Base-by-base conservation (phyloP, 2,888 invertebrate species). In the Lasioglossum malachurum region DNA sequence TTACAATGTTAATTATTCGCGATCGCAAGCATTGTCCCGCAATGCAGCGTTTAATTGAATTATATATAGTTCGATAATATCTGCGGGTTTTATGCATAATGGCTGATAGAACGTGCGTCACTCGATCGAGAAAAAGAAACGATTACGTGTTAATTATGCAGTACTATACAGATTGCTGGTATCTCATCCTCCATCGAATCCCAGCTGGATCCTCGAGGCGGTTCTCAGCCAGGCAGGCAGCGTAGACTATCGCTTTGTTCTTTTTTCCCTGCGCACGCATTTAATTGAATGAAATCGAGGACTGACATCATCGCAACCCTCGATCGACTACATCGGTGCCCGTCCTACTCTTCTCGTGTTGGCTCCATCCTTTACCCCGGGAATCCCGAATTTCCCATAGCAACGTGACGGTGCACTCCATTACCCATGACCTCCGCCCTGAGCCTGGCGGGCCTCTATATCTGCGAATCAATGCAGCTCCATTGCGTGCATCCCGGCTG, bases 381-480 rank as follows among this genome's bases (percentile, higher is more conserved):
- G 84, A 88, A 87, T 91, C 80, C 87, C 86, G 87, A 91, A 91
- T 91, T 91, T 91, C 89, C 91, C 90, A 88, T 91, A 91, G 90
- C 91, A 91, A 90, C 90, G 85, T 90, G 87, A 88, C 89, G 90
- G 90, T 92, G 87, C 90, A 91, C 91, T 88, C 89, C 91, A 93
- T 92, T 92, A 92, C 91, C 90, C 91, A 89, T 92, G 91, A 91
- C 93, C 92, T 92, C 92, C 89, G 87, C 88, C 88, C 89, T 84
- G 82, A 87, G 90, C 90, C 86, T 88, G 87, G 89, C 79, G 82
- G 78, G 76, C 82, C 84, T 88, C 89, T 91, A 88, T 88, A 89
- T 91, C 88, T 88, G 86, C 88, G 88, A 91, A 91, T 91, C 90
- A 91, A 91, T 91, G 91, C 91, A 91, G 90, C 90, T 91, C 89